Evolutionary conservation across 2,888 invertebrate species (phyloP), one percentile per base, ranked within the genome.

Genomic region (Helleia helle): DNA sequence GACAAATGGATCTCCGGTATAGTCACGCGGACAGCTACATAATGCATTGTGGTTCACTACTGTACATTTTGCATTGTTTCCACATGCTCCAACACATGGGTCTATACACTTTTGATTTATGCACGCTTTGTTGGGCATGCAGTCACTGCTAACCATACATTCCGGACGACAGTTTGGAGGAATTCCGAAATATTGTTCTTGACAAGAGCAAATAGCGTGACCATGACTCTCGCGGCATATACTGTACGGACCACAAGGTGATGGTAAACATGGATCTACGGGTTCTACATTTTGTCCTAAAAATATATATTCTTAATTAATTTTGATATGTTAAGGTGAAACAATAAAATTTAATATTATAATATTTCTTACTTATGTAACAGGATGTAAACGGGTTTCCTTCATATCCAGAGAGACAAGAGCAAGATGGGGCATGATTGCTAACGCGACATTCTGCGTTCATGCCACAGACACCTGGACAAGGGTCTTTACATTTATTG

Each of bases 1-100:
- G 42, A 90, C 83, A 63, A 94, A 93, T 44, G 95, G 94, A 85
- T 95, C 94, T 41, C 95, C 95, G 25, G 87, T 87, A 65, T 88
- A 91, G 53, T 91, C 91, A 49, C 87, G 79, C 38, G 89, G 87
- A 69, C 95, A 95, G 65, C 91, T 92, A 76, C 95, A 95, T 49
- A 93, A 89, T 27, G 95, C 93, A 67, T 93, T 93, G 65, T 95
- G 95, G 70, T 93, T 93, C 36, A 94, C 90, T 9, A 93, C 93
- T 54, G 90, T 90, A 65, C 95, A 95, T 51, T 91, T 87, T 2
- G 95, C 93, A 73, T 93, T 91, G 44, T 87, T 79, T 15, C 95
- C 95, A 64, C 95, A 95, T n/a, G 92, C 90, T 46, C 92, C 93
- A 25, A 89, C 86, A 66, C 95, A 95, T 36, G 94, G 94, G 70